Base-by-base conservation (phyloP, 2,113 vertebrate species). In the Charina bottae region DNA sequence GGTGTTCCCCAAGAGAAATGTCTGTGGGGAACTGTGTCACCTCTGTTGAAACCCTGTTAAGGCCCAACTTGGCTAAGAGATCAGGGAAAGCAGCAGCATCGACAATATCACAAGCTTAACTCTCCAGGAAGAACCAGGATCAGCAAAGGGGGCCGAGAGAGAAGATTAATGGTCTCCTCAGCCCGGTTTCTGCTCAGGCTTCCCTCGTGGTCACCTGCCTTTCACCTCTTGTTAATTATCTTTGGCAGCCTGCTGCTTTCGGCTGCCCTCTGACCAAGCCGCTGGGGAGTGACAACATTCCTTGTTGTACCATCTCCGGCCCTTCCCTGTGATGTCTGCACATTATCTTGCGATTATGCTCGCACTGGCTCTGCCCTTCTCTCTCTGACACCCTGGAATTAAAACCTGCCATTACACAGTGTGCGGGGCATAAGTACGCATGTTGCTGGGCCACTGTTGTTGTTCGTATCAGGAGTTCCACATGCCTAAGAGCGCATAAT, bases 381-480 rank as follows among this genome's bases (percentile, higher is more conserved):
- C 94, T 84, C 88, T 95, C 93, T 94, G 96, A 95, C 94, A 96
- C 49, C 92, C 91, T 88, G 54, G 93, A 92, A 97, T 96, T 96
- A 96, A 78, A 96, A 96, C 95, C 95, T 96, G 96, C 96, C 97
- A 95, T 96, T 96, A 96, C 93, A 85, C 46, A 84, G 91, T 91
- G 95, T 93, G 95, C 94, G 78, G 95, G 94, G 94, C 96, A 92
- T 90, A 95, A 95, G 94, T 92, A 24, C 83, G 93, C 96, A 95
- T 96, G 95, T 94, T 92, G 95, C 88, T 1, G 91, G 13, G 93
- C 88, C 94, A 92, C 95, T 94, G 95, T 93, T 94, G 94, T 93
- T 53, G 95, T 96, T 96, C 91, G 23, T 15, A 58, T 95, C 96
- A 90, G 49, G 93, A 93, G 87, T 93, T 92, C 95, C 42, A 0